phyloP scores from a whole-genome alignment of 2,797 vertebrate genomes.

The Pantherophis alleghaniensis region DNA sequence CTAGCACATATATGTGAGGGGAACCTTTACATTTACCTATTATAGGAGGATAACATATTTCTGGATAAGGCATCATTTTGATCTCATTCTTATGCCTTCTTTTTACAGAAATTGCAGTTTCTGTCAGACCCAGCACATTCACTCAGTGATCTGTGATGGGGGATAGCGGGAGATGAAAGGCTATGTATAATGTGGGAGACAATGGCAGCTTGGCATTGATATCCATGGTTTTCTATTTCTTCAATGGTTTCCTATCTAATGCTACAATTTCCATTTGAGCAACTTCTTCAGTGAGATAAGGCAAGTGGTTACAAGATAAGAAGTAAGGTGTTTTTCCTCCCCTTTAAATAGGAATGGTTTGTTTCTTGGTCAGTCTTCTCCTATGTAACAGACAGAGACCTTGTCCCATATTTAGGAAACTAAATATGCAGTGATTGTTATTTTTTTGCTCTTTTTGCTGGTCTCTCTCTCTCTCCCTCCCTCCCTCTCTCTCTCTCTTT shows the following conservation, averaged over 20 bases:
- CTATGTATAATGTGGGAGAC: background rate
- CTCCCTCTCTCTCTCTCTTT: too few relatives aligned
- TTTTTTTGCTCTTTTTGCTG: background rate
- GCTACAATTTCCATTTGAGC: background rate
- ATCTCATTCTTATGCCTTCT: background rate
- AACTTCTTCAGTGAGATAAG: background rate
- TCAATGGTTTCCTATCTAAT: background rate
- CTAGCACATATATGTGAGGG: too few relatives aligned
- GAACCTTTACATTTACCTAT: too few relatives aligned
- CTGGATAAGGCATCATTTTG: background rate
- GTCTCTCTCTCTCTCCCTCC: background rate
- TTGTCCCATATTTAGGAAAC: background rate
- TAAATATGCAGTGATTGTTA: background rate
- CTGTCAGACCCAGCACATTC: background rate
- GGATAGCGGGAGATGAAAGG: background rate
- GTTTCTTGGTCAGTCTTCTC: background rate
- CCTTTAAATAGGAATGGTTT: background rate
- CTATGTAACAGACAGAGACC: background rate
- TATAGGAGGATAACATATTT: background rate
- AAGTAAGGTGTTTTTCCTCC: background rate
- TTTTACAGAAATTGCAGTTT: background rate
- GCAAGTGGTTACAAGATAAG: background rate
- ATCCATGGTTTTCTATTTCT: background rate
- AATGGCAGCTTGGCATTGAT: background rate
- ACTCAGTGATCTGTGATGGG: background rate